Base-by-base conservation (phyloP, 2,113 vertebrate genomes). In the Sebastes fasciatus region DNA sequence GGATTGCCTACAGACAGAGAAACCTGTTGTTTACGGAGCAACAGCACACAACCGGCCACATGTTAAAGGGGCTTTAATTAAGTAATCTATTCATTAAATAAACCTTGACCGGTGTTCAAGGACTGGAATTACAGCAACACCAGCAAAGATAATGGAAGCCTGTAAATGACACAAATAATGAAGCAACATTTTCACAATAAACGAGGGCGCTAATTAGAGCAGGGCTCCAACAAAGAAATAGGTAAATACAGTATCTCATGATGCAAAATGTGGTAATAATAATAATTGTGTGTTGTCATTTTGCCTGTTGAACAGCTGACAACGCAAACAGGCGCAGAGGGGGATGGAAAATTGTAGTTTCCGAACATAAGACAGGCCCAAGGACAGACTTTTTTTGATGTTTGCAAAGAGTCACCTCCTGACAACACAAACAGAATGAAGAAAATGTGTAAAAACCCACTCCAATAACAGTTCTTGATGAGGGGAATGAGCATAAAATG, bases 261-360 rank as follows among this genome's bases (percentile, higher is more conserved):
- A 86, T 63, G 81, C 62, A 85, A 88, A 91, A 66, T 51, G 26
- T 49, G 23, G 73, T 57, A 84, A 68, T 74, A 58, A 68, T 74
- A 58, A 70, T 42, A 69, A 54, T 57, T 55, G 13, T 71, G 13
- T 66, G 16, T 67, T 70, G 46, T 74, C 42, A 9, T 77, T 69
- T 73, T 34, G 26, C 23, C 61, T 49, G 49, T 10, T 55, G 12
- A 75, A 71, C 23, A 67, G 14, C 34, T 71, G 21, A 69, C 49
- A 80, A 46, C 14, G 21, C 14, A 75, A 77, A 62, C 61, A 58
- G 21, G 58, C 54, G 57, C 65, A 46, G 19, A 16, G 11, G 17
- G 42, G 8, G 19, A 6, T 49, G 26, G 63, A 21, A 70, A 48
- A 43, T 64, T 80, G 7, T 66, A 52, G n/a, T 62, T 71, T 74